Conservation (phyloP, 2,888 invertebrate genomes). For the Amblyjoppa fuscipennis region DNA sequence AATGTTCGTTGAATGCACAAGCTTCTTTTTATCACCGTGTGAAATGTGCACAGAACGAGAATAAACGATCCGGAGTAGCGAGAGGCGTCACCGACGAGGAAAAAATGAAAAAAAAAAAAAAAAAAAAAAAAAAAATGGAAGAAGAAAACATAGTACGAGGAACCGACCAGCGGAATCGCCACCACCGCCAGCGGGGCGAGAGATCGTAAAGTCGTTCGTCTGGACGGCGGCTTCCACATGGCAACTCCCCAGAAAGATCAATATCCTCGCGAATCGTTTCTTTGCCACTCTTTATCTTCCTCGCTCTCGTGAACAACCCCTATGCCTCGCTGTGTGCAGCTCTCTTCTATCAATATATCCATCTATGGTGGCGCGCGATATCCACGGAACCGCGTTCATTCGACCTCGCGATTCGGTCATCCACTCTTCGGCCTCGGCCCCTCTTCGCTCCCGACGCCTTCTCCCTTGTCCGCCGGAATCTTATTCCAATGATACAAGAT, state of each 20-base stretch:
- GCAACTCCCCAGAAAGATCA: conserved; percentile 65
- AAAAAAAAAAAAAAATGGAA: not conserved
- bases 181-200: conserved; percentile 10
- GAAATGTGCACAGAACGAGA: not conserved
- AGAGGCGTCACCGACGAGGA: not conserved
- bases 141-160: not conserved
- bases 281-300: conserved; percentile 32
- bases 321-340: conserved; percentile 9
- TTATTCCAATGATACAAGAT: conserved; percentile 21
- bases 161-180: conserved; percentile 6
- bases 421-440: conserved; percentile 52
- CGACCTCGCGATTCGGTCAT: conserved; percentile 55
- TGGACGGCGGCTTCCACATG: conserved; percentile 58
- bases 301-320: conserved; percentile 31
- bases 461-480: conserved; percentile 29
- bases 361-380: conserved; percentile 38
- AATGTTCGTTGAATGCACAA: too few species aligned
- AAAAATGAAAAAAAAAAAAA: not conserved
- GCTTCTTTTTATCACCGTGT: too few species aligned
- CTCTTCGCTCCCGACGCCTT: conserved; percentile 21
- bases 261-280: conserved; percentile 69
- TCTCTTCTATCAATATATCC: conserved; percentile 37
- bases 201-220: conserved; percentile 57
- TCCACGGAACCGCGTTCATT: conserved; percentile 42
- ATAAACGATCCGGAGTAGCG: not conserved